These are phyloP conservation scores for Zaprionus obscuricornis DNA, from an alignment of 2,888 invertebrate species.

Conservation along the genomic window DNA sequence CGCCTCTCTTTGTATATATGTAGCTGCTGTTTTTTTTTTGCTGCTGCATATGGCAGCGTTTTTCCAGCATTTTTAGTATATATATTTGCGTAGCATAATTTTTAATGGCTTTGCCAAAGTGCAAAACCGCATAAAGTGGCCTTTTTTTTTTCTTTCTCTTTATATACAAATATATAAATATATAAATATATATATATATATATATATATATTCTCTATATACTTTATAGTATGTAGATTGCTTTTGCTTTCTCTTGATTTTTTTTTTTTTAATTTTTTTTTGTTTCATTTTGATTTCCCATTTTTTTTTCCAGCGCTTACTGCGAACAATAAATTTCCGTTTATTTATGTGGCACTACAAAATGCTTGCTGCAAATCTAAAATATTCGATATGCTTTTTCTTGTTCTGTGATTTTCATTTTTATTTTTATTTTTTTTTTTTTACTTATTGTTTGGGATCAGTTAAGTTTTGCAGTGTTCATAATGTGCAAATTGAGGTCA, in stretches of 20 bases:
- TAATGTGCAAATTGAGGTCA: too few relatives aligned
- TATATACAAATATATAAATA: too few relatives aligned
- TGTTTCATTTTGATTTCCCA: conserved; percentile 3
- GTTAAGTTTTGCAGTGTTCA: too few relatives aligned
- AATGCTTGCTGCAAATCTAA: conserved; percentile 48
- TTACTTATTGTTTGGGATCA: conserved; percentile 20
- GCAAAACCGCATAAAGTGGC: conserved; percentile 68
- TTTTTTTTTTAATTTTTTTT: conserved; percentile 6
- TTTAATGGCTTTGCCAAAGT: conserved; percentile 65
- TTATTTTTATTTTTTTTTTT: conserved; percentile 12
- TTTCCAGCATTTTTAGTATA: conserved; percentile 23
- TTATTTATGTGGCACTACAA: conserved; percentile 64
- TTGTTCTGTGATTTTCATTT: conserved; percentile 12
- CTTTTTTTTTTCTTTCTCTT: conserved; percentile 31
- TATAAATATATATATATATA: too few relatives aligned
- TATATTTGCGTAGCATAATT: conserved; percentile 60
- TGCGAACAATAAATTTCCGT: conserved; percentile 54
- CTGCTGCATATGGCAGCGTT: conserved; percentile 35
- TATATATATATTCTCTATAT: too few relatives aligned
- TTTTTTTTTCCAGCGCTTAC: not conserved
- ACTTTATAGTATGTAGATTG: too few relatives aligned
- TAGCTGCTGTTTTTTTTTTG: too few relatives aligned
- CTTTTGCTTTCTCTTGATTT: conserved; percentile 22
- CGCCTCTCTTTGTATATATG: conserved; percentile 6
- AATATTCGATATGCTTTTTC: conserved; percentile 17